phyloP scores from a whole-genome alignment of 2,888 invertebrate species.

The Philaethria dido region DNA sequence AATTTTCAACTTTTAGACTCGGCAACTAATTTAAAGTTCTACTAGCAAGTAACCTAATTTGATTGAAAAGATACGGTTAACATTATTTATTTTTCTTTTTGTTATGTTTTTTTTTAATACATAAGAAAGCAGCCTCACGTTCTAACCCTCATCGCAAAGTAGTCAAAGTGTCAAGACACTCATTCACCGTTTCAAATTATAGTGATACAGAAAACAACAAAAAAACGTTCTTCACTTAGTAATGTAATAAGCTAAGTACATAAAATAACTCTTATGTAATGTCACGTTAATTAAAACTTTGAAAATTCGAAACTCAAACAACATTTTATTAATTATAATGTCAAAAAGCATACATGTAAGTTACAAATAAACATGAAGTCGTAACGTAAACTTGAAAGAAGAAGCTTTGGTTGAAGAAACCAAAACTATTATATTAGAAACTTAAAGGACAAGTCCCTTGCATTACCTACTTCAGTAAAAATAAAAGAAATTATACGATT shows the following conservation, averaged over 20 bases:
- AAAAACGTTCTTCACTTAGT: no score
- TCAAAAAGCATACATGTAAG: constrained; percentile 2
- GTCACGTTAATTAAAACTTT: constrained; percentile 7
- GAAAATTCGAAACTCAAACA: background rate
- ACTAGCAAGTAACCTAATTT: background rate
- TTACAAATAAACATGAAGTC: background rate
- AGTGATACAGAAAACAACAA: no score
- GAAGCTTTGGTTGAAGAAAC: background rate
- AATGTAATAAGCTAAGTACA: background rate
- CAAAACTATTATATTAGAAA: no score
- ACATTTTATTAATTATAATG: constrained; percentile 6
- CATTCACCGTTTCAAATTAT: no score
- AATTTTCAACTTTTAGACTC: constrained; percentile 23
- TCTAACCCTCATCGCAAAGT: no score
- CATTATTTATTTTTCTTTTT: background rate
- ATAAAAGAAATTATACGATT: no score
- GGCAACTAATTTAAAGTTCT: constrained; percentile 23
- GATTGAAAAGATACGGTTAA: background rate
- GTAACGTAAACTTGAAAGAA: background rate
- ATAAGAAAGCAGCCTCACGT: no score
- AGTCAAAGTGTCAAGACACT: no score
- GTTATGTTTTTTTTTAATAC: no score
- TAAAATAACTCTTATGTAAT: background rate
- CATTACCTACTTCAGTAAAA: no score
- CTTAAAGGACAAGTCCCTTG: no score